A percentile compares a stretch with the other conserved stretches of the same genome.
Evolutionary conservation across 2,113 vertebrate species (phyloP).

Genomic region (Romanogobio albipinnatus): DNA sequence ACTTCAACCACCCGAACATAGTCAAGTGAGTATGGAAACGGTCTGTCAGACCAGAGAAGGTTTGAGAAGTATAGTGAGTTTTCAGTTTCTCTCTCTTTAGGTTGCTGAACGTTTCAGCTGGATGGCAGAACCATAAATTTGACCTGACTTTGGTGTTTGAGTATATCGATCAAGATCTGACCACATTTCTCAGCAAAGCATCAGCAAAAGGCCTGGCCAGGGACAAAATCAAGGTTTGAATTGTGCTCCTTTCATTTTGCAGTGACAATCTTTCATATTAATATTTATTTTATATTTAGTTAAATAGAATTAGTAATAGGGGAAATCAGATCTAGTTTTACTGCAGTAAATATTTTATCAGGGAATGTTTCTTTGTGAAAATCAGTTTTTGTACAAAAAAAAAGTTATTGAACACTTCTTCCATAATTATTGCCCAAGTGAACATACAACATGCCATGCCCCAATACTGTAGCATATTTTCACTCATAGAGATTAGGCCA

Average conservation of each 20-base stretch:
- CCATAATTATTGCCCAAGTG: not conserved
- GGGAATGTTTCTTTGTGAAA: not conserved
- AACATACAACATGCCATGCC: not conserved
- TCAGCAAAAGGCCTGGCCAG: constrained; percentile 65
- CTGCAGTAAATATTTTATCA: not conserved
- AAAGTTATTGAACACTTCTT: not conserved
- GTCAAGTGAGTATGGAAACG: constrained; percentile 66
- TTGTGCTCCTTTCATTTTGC: not conserved
- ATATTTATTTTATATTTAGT: too few relatives aligned
- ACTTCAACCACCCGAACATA: constrained; percentile 77
- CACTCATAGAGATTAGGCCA: not conserved
- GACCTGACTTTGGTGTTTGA: constrained; percentile 78
- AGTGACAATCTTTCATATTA: not conserved
- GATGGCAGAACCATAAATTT: constrained; percentile 51
- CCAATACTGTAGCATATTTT: not conserved
- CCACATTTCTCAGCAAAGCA: constrained; percentile 69
- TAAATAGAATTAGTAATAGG: not conserved
- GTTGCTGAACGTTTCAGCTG: constrained; percentile 70
- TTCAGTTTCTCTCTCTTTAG: constrained; percentile 55
- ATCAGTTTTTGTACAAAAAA: not conserved
- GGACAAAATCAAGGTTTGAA: constrained; percentile 70
- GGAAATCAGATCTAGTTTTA: not conserved
- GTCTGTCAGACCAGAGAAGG: too few relatives aligned
- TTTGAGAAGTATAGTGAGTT: too few relatives aligned
- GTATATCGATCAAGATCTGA: constrained; percentile 80